phyloP scores from a whole-genome alignment of 2,888 invertebrate genomes.

The Eristalis arbustorum region DNA sequence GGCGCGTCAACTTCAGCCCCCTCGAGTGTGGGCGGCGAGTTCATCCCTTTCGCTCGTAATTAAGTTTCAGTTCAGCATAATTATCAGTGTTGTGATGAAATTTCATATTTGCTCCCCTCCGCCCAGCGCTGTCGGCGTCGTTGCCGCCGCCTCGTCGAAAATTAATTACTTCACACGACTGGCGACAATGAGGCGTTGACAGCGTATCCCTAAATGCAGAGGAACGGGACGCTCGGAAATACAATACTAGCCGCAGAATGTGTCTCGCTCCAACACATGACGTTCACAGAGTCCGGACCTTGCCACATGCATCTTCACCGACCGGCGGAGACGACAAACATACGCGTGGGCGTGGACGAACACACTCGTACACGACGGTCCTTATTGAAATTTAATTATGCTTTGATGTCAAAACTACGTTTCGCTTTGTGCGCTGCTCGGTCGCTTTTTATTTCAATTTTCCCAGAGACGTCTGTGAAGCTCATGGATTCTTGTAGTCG shows the following conservation, averaged over 20 bases:
- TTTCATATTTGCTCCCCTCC: slow-evolving; percentile 9
- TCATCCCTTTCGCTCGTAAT: slow-evolving; percentile 18
- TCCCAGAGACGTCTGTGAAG: background rate
- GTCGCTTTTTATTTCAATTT: background rate
- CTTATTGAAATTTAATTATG: slow-evolving; percentile 18
- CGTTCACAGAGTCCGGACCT: background rate
- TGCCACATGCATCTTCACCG: background rate
- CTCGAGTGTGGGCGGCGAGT: background rate
- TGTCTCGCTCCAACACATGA: background rate
- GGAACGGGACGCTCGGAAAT: background rate
- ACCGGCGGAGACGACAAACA: background rate
- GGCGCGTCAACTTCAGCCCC: background rate
- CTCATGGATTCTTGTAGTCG: background rate
- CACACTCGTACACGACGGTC: background rate
- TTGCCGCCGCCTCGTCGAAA: background rate
- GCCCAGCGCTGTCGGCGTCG: background rate
- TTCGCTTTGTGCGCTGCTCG: background rate
- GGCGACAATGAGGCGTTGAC: slow-evolving; percentile 20
- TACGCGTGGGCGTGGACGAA: background rate
- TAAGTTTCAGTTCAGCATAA: slow-evolving; percentile 24
- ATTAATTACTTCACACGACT: slow-evolving; percentile 36
- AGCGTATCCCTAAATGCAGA: slow-evolving; percentile 5
- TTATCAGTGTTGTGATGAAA: slow-evolving; percentile 31
- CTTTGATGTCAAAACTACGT: background rate
- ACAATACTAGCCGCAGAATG: slow-evolving; percentile 12